These are phyloP conservation scores for Austrolebias charrua DNA, from an alignment of 2,797 vertebrate genomes.

Conservation along the genomic window DNA sequence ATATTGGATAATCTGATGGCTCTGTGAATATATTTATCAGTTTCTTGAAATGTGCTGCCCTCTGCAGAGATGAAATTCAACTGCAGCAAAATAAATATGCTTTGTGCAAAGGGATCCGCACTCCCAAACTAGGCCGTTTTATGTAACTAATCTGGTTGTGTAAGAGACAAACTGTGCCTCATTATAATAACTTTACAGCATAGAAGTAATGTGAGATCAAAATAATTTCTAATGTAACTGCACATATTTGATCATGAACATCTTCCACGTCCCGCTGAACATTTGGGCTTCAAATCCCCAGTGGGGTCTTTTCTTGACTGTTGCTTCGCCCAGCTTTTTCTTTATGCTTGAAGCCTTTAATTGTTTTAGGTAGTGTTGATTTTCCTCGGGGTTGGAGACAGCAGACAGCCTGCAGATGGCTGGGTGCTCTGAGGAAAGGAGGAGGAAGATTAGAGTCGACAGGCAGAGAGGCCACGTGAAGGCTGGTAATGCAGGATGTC, in stretches of 20 bases:
- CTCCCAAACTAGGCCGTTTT: slow-evolving; percentile 24
- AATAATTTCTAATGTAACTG: not conserved
- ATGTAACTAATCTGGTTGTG: slow-evolving; percentile 30
- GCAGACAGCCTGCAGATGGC: slow-evolving; percentile 81
- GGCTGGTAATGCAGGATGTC: slow-evolving; percentile 71
- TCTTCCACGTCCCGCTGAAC: slow-evolving; percentile 15
- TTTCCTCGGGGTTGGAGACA: slow-evolving; percentile 84
- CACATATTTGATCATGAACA: not conserved
- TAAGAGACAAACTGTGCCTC: slow-evolving; percentile 9
- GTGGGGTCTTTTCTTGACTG: slow-evolving; percentile 26
- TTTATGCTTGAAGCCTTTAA: slow-evolving; percentile 14
- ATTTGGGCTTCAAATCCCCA: slow-evolving; percentile 1
- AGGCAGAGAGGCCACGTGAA: slow-evolving; percentile 88
- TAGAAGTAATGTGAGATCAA: slow-evolving; percentile 3
- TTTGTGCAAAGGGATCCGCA: not conserved
- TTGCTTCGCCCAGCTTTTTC: slow-evolving; percentile 7
- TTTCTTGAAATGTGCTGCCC: slow-evolving; percentile 57
- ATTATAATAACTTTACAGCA: not conserved
- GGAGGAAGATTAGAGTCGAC: slow-evolving; percentile 82
- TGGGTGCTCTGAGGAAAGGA: slow-evolving; percentile 76
- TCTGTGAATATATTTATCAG: not conserved
- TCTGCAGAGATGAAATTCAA: slow-evolving; percentile 47
- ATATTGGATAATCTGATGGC: not conserved
- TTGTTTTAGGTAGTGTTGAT: slow-evolving; percentile 71
- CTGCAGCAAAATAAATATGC: slow-evolving; percentile 13